Evolutionary conservation across 64 coral and sea anemone genomes (phyloP).

Genomic region (Hydrozoanthus tunicans): DNA sequence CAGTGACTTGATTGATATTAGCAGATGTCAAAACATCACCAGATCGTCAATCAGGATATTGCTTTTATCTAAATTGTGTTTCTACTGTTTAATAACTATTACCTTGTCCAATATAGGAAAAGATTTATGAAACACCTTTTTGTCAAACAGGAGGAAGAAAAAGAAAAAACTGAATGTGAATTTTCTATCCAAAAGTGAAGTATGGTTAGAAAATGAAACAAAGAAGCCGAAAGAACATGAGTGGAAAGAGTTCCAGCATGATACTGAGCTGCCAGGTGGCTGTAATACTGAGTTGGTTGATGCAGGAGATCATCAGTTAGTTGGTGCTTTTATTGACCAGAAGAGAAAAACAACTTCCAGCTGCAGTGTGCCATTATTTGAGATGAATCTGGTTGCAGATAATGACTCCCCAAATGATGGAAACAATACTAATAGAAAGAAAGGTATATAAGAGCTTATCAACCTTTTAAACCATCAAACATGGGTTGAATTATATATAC

Average conservation of each 20-base stretch:
- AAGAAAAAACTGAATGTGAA: slow-evolving; percentile 45
- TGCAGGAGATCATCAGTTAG: not conserved
- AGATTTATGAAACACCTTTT: not conserved
- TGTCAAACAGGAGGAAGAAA: slow-evolving; percentile 36
- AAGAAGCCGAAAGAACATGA: slow-evolving; percentile 53
- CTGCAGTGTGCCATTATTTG: no score
- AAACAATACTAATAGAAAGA: not conserved
- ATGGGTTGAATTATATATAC: no score
- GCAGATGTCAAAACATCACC: no score
- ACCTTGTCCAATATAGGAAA: not conserved
- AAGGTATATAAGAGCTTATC: not conserved
- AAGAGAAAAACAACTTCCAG: not conserved
- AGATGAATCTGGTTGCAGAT: not conserved
- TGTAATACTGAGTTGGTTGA: not conserved
- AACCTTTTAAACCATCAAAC: not conserved
- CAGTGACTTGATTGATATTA: no score
- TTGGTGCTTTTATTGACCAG: not conserved
- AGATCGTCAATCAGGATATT: no score
- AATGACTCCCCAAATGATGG: slow-evolving; percentile 12
- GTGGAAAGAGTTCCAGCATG: not conserved
- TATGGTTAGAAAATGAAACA: slow-evolving; percentile 24
- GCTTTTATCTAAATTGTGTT: no score
- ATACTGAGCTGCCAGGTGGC: not conserved
- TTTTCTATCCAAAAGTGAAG: slow-evolving; percentile 2
- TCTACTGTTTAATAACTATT: no score